These are phyloP conservation scores for Gallinago stenura DNA, from an alignment of 2,797 vertebrate species.

Conservation along the genomic window DNA sequence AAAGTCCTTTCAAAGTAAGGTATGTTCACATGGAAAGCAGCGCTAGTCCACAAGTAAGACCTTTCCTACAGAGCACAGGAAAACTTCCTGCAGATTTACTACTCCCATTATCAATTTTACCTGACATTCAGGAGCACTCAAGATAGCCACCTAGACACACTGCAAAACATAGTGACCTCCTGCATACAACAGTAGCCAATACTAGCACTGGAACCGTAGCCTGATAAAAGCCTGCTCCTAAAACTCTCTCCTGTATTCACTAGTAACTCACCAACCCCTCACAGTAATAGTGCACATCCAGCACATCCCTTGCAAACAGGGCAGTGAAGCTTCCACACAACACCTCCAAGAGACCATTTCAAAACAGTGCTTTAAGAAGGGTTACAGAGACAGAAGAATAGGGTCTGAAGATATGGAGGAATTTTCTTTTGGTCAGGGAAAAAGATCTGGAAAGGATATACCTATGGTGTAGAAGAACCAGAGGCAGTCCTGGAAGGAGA, in stretches of 20 bases:
- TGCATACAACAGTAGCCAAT: not conserved
- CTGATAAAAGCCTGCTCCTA: not conserved
- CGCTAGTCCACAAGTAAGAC: not conserved
- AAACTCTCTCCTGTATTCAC: not conserved
- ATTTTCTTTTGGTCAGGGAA: not conserved
- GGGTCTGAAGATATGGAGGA: not conserved
- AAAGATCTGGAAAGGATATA: not conserved
- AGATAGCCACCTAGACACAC: not conserved
- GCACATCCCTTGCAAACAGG: not conserved
- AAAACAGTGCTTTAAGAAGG: not conserved
- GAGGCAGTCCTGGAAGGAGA: not conserved
- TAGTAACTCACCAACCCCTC: not conserved
- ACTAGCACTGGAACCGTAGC: not conserved
- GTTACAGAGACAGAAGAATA: not conserved
- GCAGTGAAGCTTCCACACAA: not conserved
- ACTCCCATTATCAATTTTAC: not conserved
- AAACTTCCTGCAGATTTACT: not conserved
- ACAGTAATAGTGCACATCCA: fast-evolving
- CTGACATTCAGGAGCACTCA: not conserved
- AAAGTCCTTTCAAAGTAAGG: not conserved
- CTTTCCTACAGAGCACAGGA: not conserved
- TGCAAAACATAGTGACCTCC: not conserved
- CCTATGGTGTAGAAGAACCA: not conserved
- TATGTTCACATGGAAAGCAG: not conserved
- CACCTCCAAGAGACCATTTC: not conserved